Conservation (phyloP, 92 coral and sea anemone species). For the Porites divaricata region DNA sequence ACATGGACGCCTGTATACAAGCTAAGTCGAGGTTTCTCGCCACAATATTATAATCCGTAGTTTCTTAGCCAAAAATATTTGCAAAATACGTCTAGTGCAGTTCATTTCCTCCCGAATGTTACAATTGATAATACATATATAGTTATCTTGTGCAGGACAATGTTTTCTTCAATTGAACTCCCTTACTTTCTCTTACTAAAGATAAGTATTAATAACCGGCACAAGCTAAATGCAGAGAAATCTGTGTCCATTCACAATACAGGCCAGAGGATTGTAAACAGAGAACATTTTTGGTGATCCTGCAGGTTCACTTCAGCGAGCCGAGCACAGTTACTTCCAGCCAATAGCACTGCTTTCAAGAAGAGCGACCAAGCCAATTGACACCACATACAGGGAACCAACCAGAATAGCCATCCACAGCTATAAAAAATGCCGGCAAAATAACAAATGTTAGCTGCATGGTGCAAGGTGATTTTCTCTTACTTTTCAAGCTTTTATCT, state of each 20-base stretch:
- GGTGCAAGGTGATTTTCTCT: neutral
- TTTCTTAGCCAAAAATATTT: too few species aligned
- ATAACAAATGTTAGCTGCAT: neutral
- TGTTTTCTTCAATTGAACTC: too few species aligned
- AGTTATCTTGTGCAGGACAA: too few species aligned
- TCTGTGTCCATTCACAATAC: neutral
- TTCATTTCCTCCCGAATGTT: too few species aligned
- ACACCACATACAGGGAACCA: conserved; percentile 78
- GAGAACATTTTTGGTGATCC: neutral
- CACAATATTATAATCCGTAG: too few species aligned
- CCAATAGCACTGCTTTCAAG: conserved; percentile 90
- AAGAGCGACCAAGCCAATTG: conserved; percentile 90
- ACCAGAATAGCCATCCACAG: conserved; percentile 84
- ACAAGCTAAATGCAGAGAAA: neutral
- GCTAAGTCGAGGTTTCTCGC: too few species aligned
- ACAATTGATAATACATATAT: too few species aligned
- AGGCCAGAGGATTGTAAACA: neutral
- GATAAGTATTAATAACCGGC: neutral
- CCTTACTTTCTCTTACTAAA: neutral
- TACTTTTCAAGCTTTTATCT: too few species aligned
- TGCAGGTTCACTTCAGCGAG: neutral
- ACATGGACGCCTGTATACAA: too few species aligned
- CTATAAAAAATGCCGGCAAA: conserved; percentile 33
- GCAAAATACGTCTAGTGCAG: too few species aligned
- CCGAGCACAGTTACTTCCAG: conserved; percentile 70